phyloP scores from a whole-genome alignment of 2,888 invertebrate species.

The Monoplex corrugatus region DNA sequence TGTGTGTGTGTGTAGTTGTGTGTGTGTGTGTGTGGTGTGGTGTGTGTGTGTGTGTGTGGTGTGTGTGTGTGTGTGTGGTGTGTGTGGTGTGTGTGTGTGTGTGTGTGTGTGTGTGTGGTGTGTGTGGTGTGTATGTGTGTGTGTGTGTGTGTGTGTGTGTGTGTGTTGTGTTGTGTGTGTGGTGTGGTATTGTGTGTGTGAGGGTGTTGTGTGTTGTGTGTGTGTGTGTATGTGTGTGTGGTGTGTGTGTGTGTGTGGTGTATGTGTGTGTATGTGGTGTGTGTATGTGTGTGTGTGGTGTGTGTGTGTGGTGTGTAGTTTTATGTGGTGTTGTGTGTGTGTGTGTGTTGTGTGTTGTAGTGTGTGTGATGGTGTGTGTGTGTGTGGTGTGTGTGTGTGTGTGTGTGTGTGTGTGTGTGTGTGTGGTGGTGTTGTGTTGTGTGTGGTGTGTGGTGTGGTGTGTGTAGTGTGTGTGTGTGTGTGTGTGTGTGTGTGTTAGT shows the following conservation, averaged over 20 bases:
- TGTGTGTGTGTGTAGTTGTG: neutral
- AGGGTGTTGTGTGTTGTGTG: neutral
- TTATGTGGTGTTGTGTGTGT: neutral
- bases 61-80: too few species aligned
- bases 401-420: slow-evolving; percentile 6
- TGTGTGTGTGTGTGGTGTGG: neutral
- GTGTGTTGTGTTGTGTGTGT: neutral
- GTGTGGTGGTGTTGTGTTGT: neutral
- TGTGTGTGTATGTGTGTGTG: too few species aligned
- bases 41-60: too few species aligned
- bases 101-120: too few species aligned
- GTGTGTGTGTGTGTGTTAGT: neutral
- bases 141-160: too few species aligned
- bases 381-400: slow-evolving; percentile 21
- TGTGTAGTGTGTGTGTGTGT: slow-evolving; percentile 44
- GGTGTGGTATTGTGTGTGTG: neutral
- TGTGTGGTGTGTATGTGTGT: too few species aligned
- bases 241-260: too few species aligned
- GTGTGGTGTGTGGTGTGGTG: slow-evolving; percentile 32
- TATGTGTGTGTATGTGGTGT: too few species aligned
- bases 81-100: too few species aligned
- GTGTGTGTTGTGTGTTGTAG: neutral
- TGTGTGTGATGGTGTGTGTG: slow-evolving; percentile 13
- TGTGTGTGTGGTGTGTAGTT: neutral
- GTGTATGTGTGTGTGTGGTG: neutral